Percentiles rank a stretch among this genome's conserved stretches.
phyloP scores from a whole-genome alignment of 2,797 vertebrate genomes.

The Lacerta bilineata region DNA sequence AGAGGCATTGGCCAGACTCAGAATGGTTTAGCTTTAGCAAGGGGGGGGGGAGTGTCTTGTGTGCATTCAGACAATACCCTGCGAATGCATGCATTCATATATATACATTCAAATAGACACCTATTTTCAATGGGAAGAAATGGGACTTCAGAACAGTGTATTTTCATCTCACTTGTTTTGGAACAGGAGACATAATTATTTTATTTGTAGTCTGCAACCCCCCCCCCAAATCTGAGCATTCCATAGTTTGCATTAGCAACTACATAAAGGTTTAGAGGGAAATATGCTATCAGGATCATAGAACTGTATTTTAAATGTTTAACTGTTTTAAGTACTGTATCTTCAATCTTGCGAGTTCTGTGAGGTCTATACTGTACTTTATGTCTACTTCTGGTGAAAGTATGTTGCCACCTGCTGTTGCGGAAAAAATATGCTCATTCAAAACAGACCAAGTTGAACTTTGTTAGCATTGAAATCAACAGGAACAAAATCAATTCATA shows the following conservation, averaged over 20 bases:
- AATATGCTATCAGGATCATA: conserved; percentile 14
- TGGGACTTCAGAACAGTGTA: background rate
- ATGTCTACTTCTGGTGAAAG: conserved; percentile 69
- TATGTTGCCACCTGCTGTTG: conserved; percentile 80
- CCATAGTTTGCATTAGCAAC: background rate
- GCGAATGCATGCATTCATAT: too few relatives aligned
- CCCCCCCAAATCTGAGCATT: background rate
- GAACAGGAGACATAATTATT: background rate
- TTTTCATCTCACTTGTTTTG: background rate
- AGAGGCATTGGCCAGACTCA: too few relatives aligned
- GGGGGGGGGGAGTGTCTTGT: too few relatives aligned
- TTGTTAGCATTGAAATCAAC: background rate
- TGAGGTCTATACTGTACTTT: background rate
- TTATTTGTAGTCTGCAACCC: background rate
- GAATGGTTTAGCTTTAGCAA: too few relatives aligned
- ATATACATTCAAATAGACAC: background rate
- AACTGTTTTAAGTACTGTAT: background rate
- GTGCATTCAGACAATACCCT: too few relatives aligned
- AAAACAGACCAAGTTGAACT: background rate
- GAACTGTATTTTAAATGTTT: conserved; percentile 18
- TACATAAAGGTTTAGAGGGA: background rate
- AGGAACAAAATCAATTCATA: too few relatives aligned
- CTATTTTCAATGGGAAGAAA: background rate
- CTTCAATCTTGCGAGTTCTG: background rate
- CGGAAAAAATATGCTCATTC: conserved; percentile 56